Evolutionary conservation across 1,140 invertebrate species (phyloP), one percentile per base, ranked within the genome.

Genomic region (Pectinophora gossypiella): DNA sequence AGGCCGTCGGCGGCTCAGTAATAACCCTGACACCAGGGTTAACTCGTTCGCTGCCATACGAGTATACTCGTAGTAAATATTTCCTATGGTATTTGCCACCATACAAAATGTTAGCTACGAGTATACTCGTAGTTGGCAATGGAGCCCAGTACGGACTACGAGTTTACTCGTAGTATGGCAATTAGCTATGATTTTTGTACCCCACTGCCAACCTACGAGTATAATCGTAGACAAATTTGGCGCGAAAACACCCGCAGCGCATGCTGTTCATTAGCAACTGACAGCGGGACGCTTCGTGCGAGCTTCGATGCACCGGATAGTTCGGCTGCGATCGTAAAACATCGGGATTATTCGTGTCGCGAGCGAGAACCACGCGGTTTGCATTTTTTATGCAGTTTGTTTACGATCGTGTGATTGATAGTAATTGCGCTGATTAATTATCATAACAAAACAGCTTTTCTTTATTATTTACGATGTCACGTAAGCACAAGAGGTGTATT

Each of bases 101-200:
- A 40, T 40, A 3, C 36, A 40, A 40, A 40, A 40, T 40, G 36
- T 12, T 40, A 40, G 36, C 12, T 40, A 40, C 36, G 36, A 16
- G 36, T 40, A 40, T 40, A 40, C 10, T 40, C 36, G 36, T 40
- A 40, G 36, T 40, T 40, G 36, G 36, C 36, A 40, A 18, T 10
- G n/a, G 36, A 40, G 13, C 36, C 36, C 16, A 40, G 36, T 40
- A 16, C 36, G 16, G 16, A 40, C n/a, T 40, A 40, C 36, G 36
- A 40, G 36, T 40, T 40, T 13, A 40, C 36, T 40, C 36, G 36
- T 40, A 40, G 36, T 40, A 3, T 40, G 36, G 36, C 36, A 40
- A 40, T 40, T 16, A 40, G 16, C 1, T 40, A 40, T 15, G 36
- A 15, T 40, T 40, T 40, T 40, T 40, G 16, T 40, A 16, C 7